A percentile compares a stretch with the other conserved stretches of the same genome.
Evolutionary conservation across 2,113 vertebrate species (phyloP).

Genomic region (Pantherophis guttatus): DNA sequence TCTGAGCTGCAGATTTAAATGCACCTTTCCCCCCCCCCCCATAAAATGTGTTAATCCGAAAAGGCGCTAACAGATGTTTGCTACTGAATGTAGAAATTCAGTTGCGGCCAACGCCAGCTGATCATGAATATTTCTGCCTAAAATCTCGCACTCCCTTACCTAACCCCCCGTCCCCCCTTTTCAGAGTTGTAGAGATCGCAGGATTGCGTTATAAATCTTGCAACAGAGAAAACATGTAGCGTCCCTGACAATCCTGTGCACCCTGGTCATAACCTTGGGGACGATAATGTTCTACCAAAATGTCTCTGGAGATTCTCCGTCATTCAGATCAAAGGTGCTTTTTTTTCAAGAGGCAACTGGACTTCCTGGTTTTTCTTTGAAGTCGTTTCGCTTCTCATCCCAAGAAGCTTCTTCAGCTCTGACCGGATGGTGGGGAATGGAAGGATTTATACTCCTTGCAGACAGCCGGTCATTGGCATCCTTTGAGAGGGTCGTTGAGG

Average conservation of each 20-base stretch:
- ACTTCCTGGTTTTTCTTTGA: too few relatives aligned
- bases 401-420: too few relatives aligned
- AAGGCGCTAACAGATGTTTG: background rate
- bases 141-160: background rate
- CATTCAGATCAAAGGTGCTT: too few relatives aligned
- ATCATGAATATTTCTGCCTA: background rate
- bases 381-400: too few relatives aligned
- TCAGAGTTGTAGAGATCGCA: background rate
- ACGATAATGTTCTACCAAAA: background rate
- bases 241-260: background rate
- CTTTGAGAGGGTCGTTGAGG: too few relatives aligned
- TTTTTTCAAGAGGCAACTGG: too few relatives aligned
- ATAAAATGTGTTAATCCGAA: background rate
- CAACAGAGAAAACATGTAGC: background rate
- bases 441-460: too few relatives aligned
- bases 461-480: too few relatives aligned
- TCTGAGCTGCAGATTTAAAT: background rate
- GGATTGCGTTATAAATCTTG: background rate
- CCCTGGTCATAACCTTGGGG: background rate
- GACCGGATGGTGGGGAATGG: too few relatives aligned
- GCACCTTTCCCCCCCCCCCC: accelerated
- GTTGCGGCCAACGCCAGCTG: background rate
- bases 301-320: too few relatives aligned
- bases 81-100: background rate
- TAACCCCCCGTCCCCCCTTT: accelerated